A percentile compares a stretch with the other conserved stretches of the same genome.
Evolutionary conservation across 2,797 vertebrate species (phyloP).

Genomic region (Channa striata): DNA sequence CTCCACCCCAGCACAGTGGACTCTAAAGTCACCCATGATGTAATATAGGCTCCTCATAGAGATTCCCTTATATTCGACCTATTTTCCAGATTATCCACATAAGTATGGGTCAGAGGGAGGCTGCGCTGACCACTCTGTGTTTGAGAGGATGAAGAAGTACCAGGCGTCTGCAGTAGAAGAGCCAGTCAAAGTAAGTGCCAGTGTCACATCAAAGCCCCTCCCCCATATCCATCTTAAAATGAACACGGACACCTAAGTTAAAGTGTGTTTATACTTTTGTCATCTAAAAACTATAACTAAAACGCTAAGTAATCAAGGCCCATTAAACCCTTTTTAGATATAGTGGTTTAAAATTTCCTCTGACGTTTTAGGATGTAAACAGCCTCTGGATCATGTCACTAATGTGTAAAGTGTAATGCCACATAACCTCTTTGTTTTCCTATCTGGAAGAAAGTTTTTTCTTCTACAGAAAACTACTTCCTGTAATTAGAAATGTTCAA

Average conservation of each 20-base stretch:
- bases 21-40: slow-evolving; percentile 22
- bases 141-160: slow-evolving; percentile 95
- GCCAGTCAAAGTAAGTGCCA: slow-evolving; percentile 83
- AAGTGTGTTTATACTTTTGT: too few relatives aligned
- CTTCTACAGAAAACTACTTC: not conserved
- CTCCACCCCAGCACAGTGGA: slow-evolving; percentile 1
- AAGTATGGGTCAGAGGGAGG: slow-evolving; percentile 96
- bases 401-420: not conserved
- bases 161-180: slow-evolving; percentile 88
- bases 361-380: not conserved
- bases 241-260: slow-evolving; percentile 10
- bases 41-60: slow-evolving; percentile 33
- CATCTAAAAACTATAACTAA: too few relatives aligned
- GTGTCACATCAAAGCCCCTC: slow-evolving; percentile 31
- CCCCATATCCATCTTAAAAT: slow-evolving; percentile 24
- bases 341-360: not conserved
- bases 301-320: not conserved
- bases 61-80: slow-evolving; percentile 26
- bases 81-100: slow-evolving; percentile 92
- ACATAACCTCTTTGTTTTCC: not conserved
- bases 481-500: not conserved
- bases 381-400: not conserved
- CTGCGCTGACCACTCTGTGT: slow-evolving; percentile 95
- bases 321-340: not conserved
- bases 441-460: not conserved